Evolutionary conservation across 2,888 invertebrate species (phyloP).

Genomic region (Drosophila lutescens): DNA sequence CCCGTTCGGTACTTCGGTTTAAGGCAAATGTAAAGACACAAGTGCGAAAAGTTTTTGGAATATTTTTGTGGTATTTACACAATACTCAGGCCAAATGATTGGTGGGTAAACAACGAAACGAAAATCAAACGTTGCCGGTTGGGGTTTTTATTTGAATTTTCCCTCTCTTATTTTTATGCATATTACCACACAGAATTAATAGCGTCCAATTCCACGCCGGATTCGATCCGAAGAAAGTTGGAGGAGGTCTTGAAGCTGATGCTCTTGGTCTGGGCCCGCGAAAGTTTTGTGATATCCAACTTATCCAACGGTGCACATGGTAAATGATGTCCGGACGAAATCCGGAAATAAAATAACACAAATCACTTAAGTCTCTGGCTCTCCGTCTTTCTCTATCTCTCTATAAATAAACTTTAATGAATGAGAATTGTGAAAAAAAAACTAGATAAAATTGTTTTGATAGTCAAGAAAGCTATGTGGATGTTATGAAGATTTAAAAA

Average conservation of each 20-base stretch:
- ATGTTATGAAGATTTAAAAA: no score
- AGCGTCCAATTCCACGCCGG: constrained; percentile 79
- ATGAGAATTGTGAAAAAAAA: neutral
- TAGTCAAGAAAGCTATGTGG: no score
- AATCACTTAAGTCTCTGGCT: constrained; percentile 47
- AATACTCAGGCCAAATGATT: constrained; percentile 61
- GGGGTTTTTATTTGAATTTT: neutral
- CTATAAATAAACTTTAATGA: constrained; percentile 17
- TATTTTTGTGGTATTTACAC: constrained; percentile 53
- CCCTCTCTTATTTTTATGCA: neutral
- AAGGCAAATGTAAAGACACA: constrained; percentile 41
- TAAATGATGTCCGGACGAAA: constrained; percentile 68
- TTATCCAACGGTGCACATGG: constrained; percentile 87
- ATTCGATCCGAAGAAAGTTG: constrained; percentile 87
- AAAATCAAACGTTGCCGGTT: constrained; percentile 4
- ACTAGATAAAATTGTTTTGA: neutral
- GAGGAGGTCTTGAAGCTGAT: constrained; percentile 92
- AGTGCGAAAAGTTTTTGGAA: constrained; percentile 36
- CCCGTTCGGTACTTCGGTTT: constrained; percentile 21
- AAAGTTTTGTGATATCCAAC: constrained; percentile 89
- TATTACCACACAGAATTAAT: constrained; percentile 73
- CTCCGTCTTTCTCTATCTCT: constrained; percentile 6
- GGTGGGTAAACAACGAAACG: constrained; percentile 69
- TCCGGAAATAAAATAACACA: constrained; percentile 83
- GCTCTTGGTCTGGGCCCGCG: constrained; percentile 92